Conservation (phyloP, 2,797 vertebrate species). For the Aselliscus stoliczkanus region DNA sequence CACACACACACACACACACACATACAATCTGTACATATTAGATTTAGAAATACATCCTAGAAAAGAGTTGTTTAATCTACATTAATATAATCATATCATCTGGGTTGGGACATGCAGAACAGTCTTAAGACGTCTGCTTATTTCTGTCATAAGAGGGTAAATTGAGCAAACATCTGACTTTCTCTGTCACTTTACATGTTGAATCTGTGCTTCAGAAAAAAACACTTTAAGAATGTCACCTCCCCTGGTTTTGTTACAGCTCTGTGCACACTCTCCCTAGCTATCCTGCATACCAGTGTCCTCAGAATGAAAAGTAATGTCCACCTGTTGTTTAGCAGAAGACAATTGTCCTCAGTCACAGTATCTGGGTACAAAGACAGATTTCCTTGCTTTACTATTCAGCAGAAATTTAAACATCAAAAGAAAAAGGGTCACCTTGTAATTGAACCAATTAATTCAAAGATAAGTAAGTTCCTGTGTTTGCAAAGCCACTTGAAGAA, state of each 20-base stretch:
- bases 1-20: not conserved
- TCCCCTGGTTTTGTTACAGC: not conserved
- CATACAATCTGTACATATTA: not conserved
- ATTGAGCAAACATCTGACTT: not conserved
- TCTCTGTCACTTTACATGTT: not conserved
- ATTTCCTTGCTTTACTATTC: not conserved
- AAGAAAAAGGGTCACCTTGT: not conserved
- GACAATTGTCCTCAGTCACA: not conserved
- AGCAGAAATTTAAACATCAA: not conserved
- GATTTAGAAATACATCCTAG: not conserved
- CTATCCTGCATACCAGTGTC: accelerated
- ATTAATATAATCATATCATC: not conserved
- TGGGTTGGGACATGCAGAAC: not conserved
- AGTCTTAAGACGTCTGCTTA: not conserved
- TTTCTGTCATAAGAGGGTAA: not conserved
- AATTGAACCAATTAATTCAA: not conserved
- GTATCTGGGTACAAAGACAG: not conserved
- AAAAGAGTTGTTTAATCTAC: not conserved
- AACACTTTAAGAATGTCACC: not conserved
- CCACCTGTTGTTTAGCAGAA: not conserved
- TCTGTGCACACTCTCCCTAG: not conserved
- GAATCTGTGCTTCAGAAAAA: not conserved
- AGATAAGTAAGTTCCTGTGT: not conserved
- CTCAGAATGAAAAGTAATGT: not conserved
- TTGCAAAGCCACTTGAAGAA: conserved; percentile 1